Conservation (phyloP, 2,113 vertebrate species). For the Prietella phreatophila region DNA sequence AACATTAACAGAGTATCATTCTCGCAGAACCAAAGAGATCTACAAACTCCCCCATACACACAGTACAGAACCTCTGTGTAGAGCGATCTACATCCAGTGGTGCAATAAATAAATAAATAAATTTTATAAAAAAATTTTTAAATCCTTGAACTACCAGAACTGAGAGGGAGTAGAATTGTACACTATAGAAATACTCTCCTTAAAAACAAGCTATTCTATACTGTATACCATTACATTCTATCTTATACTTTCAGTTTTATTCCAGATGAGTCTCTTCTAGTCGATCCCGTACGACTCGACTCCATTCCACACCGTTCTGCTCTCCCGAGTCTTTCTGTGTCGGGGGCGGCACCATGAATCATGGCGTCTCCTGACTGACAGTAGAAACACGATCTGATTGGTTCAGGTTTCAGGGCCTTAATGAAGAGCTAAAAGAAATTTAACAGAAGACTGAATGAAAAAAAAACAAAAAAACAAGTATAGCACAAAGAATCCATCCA, state of each 20-base stretch:
- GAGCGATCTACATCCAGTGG: background rate
- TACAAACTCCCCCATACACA: background rate
- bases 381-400: background rate
- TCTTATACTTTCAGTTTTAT: background rate
- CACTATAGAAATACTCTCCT: background rate
- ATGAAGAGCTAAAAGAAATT: no score
- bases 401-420: background rate
- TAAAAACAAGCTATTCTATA: background rate
- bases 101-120: no score
- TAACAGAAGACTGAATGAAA: no score
- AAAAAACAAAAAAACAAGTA: no score
- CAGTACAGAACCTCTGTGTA: background rate
- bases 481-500: no score
- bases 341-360: background rate
- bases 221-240: background rate
- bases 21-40: background rate
- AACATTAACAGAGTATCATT: background rate
- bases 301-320: background rate
- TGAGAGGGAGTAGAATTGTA: background rate
- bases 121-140: no score
- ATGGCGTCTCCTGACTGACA: background rate
- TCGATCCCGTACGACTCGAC: background rate
- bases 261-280: background rate
- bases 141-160: background rate
- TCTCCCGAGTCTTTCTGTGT: background rate